phyloP scores from a whole-genome alignment of 2,888 invertebrate species.

The Cantharis rustica region DNA sequence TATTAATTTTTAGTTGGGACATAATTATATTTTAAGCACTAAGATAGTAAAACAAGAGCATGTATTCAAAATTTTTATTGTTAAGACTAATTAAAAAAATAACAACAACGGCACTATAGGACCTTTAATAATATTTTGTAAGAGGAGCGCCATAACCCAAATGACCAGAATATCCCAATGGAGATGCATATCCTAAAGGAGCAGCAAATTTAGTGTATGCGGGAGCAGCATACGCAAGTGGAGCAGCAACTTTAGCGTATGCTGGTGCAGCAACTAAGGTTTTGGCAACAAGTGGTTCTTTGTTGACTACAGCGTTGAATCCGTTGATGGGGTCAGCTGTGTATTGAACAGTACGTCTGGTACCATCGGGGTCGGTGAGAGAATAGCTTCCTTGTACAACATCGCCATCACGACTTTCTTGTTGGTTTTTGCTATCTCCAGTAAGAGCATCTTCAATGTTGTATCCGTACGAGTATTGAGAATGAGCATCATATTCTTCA shows the following conservation, averaged over 20 bases:
- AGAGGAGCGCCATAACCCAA: constrained; percentile 25
- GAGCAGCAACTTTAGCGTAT: constrained; percentile 39
- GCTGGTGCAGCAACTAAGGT: constrained; percentile 55
- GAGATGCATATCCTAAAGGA: constrained; percentile 15
- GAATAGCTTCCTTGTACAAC: constrained; percentile 62
- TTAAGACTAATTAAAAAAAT: not conserved
- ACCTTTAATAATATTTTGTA: not conserved
- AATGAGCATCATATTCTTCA: constrained; percentile 59
- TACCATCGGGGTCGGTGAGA: constrained; percentile 61
- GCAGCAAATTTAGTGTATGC: constrained; percentile 33
- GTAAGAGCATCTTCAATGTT: constrained; percentile 62
- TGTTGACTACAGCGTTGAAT: constrained; percentile 68
- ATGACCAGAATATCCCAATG: not conserved
- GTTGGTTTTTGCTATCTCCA: constrained; percentile 61
- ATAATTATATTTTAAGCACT: no score
- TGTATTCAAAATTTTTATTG: not conserved
- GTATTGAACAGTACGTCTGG: constrained; percentile 60
- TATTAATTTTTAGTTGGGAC: no score
- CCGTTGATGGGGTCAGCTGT: constrained; percentile 66
- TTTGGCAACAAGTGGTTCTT: constrained; percentile 59
- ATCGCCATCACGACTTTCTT: constrained; percentile 59
- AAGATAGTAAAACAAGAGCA: not conserved
- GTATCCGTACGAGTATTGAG: constrained; percentile 63
- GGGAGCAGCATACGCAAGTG: constrained; percentile 29
- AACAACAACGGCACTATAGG: not conserved